Percentiles rank a stretch among this genome's conserved stretches.
These are phyloP conservation scores for Drosophila baimaii DNA, from an alignment of 1,140 invertebrate genomes.

Conservation along the genomic window DNA sequence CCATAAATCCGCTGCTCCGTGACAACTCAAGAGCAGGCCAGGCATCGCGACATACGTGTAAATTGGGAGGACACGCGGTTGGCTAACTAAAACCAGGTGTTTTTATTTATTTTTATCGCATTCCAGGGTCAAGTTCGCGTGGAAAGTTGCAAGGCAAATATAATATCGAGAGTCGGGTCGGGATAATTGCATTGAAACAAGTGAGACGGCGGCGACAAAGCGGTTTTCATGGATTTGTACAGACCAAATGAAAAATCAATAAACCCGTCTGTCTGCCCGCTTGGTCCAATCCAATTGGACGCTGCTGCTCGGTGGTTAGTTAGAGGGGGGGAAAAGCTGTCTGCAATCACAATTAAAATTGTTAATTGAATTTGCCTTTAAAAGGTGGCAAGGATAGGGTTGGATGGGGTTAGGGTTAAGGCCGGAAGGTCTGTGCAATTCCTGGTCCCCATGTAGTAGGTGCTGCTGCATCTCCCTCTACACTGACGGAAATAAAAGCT, in stretches of 20 bases:
- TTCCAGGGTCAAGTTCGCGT: slow-evolving; percentile 57
- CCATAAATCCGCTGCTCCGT: slow-evolving; percentile 45
- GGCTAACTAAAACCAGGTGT: slow-evolving; percentile 36
- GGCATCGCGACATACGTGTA: slow-evolving; percentile 11
- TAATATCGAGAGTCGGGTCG: slow-evolving; percentile 21
- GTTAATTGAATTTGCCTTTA: slow-evolving; percentile 50
- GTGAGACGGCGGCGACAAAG: slow-evolving; percentile 32
- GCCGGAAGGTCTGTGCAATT: background rate
- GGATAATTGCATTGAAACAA: slow-evolving; percentile 52
- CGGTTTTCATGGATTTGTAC: slow-evolving; percentile 47
- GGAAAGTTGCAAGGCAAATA: slow-evolving; percentile 56
- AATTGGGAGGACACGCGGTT: slow-evolving; percentile 49
- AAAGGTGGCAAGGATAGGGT: background rate
- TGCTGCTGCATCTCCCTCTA: background rate
- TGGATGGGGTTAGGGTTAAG: slow-evolving; percentile 1
- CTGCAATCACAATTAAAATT: slow-evolving; percentile 55
- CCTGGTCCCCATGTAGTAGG: background rate
- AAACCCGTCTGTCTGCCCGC: slow-evolving; percentile 50
- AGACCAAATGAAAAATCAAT: slow-evolving; percentile 60
- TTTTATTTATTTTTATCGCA: slow-evolving; percentile 18
- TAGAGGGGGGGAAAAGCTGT: slow-evolving; percentile 11
- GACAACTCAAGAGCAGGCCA: slow-evolving; percentile 49
- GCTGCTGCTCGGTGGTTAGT: slow-evolving; percentile 21
- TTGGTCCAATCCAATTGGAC: slow-evolving; percentile 43
- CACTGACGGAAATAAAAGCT: background rate